Evolutionary conservation across 1,140 invertebrate species (phyloP).

Genomic region (Brachionus asplanchnoidis): DNA sequence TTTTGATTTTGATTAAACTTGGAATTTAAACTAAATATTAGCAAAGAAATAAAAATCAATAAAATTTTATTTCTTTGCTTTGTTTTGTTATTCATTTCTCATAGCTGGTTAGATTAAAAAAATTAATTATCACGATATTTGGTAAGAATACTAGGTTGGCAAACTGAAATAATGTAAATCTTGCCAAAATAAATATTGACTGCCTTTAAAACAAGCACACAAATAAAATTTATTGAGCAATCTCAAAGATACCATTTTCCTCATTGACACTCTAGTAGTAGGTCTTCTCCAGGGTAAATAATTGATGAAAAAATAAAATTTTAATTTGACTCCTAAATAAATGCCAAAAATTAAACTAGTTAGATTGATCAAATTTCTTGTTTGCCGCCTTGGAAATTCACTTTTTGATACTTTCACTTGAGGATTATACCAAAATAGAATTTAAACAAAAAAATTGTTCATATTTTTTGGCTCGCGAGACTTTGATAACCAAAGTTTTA

Average conservation of each 20-base stretch:
- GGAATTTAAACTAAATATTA: constrained; percentile 7
- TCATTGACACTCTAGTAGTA: neutral
- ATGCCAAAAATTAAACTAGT: neutral
- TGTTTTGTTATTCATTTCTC: constrained; percentile 2
- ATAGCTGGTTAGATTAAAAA: neutral
- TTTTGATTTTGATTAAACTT: constrained; percentile 1
- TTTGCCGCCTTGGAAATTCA: neutral
- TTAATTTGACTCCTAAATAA: neutral
- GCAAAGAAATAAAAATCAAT: constrained; percentile 11
- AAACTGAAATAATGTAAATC: neutral
- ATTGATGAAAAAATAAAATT: neutral
- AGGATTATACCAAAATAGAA: neutral
- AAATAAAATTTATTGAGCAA: neutral
- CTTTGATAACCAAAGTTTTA: neutral
- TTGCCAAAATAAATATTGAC: neutral
- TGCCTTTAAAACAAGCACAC: neutral
- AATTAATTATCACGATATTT: constrained; percentile 35
- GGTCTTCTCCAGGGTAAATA: neutral
- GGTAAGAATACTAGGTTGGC: neutral
- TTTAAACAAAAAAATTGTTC: neutral
- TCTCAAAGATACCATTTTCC: neutral
- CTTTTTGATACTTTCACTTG: neutral
- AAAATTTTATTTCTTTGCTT: constrained; percentile 29
- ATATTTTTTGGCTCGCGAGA: neutral
- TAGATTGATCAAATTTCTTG: neutral